Conservation (phyloP, 2,113 vertebrate genomes). For the Cephalopterus ornatus region DNA sequence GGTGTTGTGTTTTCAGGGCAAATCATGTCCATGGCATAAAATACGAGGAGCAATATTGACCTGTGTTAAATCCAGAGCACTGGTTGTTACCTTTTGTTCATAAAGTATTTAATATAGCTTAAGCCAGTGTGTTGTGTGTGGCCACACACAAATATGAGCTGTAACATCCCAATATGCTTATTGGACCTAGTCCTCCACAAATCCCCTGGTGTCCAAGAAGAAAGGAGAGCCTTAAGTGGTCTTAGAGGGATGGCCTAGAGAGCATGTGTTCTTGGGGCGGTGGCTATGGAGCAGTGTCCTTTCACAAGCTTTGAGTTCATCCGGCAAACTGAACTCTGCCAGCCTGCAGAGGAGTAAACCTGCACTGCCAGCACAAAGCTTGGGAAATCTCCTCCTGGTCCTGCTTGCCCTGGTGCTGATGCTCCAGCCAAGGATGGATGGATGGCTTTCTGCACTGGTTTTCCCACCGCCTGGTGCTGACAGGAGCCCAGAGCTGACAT, state of each 20-base stretch:
- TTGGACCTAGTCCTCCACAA: background rate
- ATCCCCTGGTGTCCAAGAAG: background rate
- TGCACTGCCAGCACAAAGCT: background rate
- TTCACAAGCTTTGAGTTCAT: background rate
- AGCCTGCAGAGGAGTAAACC: background rate
- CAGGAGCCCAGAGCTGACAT: background rate
- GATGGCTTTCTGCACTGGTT: background rate
- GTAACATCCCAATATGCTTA: background rate
- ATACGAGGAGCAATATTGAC: background rate
- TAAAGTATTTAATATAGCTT: background rate
- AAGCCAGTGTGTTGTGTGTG: background rate
- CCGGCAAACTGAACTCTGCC: background rate
- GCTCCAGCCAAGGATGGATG: background rate
- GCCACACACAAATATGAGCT: background rate
- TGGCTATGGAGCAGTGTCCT: background rate
- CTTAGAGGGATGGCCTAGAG: background rate
- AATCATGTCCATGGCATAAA: background rate
- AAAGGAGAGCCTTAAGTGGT: background rate
- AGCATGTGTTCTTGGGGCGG: rapidly evolving
- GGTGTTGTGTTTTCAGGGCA: background rate
- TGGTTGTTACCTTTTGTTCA: background rate
- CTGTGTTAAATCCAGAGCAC: background rate
- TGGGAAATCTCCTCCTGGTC: background rate
- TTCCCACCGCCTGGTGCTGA: background rate
- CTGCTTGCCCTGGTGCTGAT: background rate